These are phyloP conservation scores for Drosophila tsacasi DNA, from an alignment of 1,140 invertebrate genomes.

Conservation along the genomic window DNA sequence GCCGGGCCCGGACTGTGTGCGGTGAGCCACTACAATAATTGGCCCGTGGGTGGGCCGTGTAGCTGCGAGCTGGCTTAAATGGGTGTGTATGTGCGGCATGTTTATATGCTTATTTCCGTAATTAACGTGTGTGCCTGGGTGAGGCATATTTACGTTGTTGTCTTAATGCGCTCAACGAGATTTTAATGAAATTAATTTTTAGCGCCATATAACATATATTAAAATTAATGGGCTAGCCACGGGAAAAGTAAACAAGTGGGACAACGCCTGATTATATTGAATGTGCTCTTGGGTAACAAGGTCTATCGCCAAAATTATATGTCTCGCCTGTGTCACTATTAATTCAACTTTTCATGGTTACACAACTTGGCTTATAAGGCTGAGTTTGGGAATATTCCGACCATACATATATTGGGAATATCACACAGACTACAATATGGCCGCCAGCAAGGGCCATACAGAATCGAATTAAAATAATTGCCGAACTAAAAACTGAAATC, in stretches of 20 bases:
- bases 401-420: constrained; percentile 23
- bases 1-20: constrained; percentile 5
- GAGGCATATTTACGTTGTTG: constrained; percentile 37
- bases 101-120: constrained; percentile 47
- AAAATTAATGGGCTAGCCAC: constrained; percentile 1
- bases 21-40: constrained; percentile 67
- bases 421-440: constrained; percentile 12
- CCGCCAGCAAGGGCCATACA: constrained; percentile 23
- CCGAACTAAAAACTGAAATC: constrained; percentile 44
- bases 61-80: constrained; percentile 19
- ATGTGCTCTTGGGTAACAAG: background rate
- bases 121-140: constrained; percentile 36
- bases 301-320: background rate
- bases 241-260: background rate
- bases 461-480: constrained; percentile 74
- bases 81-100: constrained; percentile 31
- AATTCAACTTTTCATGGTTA: background rate
- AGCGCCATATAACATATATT: constrained; percentile 54
- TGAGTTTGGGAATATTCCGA: constrained; percentile 37
- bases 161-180: constrained; percentile 33
- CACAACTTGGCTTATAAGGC: background rate
- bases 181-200: constrained; percentile 74
- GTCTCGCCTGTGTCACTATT: background rate
- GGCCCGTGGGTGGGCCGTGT: constrained; percentile 38
- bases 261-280: constrained; percentile 45